Conservation (phyloP, 1,140 invertebrate genomes). For the Psix sp. region DNA sequence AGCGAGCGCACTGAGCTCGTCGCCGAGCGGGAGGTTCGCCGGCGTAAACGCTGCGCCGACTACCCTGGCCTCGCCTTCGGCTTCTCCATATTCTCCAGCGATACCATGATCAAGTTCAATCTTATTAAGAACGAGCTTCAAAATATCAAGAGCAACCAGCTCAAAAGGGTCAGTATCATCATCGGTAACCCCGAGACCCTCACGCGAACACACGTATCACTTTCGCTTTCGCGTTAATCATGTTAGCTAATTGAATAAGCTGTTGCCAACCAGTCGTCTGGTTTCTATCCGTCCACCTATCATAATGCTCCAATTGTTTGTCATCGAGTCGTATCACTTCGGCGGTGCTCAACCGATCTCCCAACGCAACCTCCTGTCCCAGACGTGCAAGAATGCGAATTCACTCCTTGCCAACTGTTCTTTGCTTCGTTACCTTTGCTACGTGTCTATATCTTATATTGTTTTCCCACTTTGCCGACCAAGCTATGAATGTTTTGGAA, state of each 20-base stretch:
- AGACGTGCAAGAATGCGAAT: conserved; percentile 43
- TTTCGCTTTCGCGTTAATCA: conserved; percentile 31
- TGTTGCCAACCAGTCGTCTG: neutral
- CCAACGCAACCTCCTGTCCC: conserved; percentile 42
- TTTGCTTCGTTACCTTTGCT: conserved; percentile 28
- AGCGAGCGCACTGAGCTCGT: conserved; percentile 91
- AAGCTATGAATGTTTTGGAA: too few species aligned
- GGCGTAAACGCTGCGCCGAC: conserved; percentile 88
- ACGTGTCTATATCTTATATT: conserved; percentile 2
- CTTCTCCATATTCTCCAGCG: conserved; percentile 94
- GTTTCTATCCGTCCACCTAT: conserved; percentile 15
- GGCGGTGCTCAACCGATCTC: conserved; percentile 8
- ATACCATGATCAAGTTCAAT: conserved; percentile 98
- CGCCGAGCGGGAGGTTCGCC: conserved; percentile 87
- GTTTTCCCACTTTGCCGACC: neutral
- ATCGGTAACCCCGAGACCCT: neutral
- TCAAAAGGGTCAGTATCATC: conserved; percentile 91
- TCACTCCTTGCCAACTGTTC: conserved; percentile 48
- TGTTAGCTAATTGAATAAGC: conserved; percentile 27
- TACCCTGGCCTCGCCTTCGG: conserved; percentile 95
- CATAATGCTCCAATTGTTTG: conserved; percentile 45
- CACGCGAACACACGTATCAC: conserved; percentile 5
- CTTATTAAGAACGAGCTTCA: conserved; percentile 97
- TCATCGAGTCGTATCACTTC: conserved; percentile 47
- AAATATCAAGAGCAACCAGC: conserved; percentile 96